Conservation (phyloP, 2,888 invertebrate species). For the Eueremaeus valkanovi region DNA sequence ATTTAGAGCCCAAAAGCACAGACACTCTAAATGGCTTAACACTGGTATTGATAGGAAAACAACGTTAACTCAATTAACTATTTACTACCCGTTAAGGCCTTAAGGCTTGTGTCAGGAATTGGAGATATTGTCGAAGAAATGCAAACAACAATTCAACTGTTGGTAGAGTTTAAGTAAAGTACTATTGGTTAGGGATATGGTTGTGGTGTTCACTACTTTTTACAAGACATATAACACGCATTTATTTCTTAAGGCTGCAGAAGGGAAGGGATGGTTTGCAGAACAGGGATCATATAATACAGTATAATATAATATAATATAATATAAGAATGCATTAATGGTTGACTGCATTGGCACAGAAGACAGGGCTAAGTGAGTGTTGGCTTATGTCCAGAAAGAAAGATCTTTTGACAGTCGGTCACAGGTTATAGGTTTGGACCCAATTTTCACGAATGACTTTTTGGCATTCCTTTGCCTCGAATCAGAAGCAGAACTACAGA, state of each 20-base stretch:
- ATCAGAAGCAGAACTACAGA: not conserved
- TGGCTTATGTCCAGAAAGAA: not conserved
- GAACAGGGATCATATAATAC: not conserved
- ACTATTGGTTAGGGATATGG: not conserved
- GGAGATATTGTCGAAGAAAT: not conserved
- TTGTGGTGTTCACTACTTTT: not conserved
- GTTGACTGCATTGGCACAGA: not conserved
- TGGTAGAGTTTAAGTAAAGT: not conserved
- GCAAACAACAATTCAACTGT: no score
- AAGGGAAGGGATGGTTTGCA: not conserved
- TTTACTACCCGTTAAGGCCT: not conserved
- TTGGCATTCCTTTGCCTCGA: not conserved
- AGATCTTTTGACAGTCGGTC: slow-evolving; percentile 1
- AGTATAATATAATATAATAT: slow-evolving; percentile 3
- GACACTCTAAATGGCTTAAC: not conserved
- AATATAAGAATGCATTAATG: slow-evolving; percentile 17
- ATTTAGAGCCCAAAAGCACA: not conserved
- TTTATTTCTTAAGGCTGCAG: no score
- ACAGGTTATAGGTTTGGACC: slow-evolving; percentile 3
- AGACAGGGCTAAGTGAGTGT: not conserved
- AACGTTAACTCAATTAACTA: not conserved
- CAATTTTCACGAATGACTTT: slow-evolving; percentile 24
- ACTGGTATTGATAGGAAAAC: not conserved
- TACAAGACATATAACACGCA: not conserved
- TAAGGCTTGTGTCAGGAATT: not conserved